Evolutionary conservation across 2,888 invertebrate genomes (phyloP), one percentile per base, ranked within the genome.

Genomic region (Athripsodes cinereus): DNA sequence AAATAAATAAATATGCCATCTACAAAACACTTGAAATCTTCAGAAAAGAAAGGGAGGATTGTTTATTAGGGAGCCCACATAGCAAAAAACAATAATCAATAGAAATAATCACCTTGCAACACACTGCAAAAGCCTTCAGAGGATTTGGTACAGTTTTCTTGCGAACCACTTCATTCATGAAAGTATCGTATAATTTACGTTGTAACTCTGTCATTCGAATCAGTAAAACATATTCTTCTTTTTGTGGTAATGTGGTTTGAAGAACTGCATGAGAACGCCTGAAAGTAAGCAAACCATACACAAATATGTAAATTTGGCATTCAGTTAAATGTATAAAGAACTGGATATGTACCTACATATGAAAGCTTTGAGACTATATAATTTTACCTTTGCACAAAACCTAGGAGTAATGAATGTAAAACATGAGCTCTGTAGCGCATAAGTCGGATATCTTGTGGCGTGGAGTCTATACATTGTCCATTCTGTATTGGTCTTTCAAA

Each of bases 401-500:
- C 98, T 62, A 95, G 88, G 16, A 99, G 80, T 35, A 97, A 73
- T 0, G 94, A 94, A 72, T 97, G 96, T 52, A 99, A 75, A 0
- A 99, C 97, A 70, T 99, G 98, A 0, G 97, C 96, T 55, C 98
- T 76, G 69, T 94, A 95, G 53, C 95, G 78, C 95, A 99, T 98
- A 11, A 98, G 76, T 66, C 93, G 83, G 60, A 93, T 90, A 71
- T 99, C 99, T 66, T 91, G 87, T 0, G 92, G 91, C 0, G 97
- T 98, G 18, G 95, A 96, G 73, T 99, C 98, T 35, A 93, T 90
- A 73, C 97, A 98, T 74, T 97, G 97, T 0, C 98, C 99, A 72
- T 98, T 98, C 74, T 93, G 95, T 66, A 99, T 99, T 0, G 99
- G 99, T 13, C 96, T 81, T 71, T 98, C 98, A 71, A 99, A 99